Conservation (phyloP, 2,888 invertebrate genomes). For the Parthenolecanium corni region DNA sequence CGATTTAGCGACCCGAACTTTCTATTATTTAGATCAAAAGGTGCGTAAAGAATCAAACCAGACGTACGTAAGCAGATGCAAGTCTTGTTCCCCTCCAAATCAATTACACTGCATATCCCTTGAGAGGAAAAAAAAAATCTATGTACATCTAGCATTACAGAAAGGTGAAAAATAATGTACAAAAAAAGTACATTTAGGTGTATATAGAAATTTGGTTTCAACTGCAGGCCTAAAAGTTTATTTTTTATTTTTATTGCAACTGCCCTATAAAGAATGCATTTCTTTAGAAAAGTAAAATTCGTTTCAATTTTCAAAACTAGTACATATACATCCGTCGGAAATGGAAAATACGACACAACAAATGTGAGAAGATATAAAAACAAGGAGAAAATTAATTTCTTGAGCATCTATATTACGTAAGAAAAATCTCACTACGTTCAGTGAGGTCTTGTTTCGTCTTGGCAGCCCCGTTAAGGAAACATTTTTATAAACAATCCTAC, state of each 20-base stretch:
- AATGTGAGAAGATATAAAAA: not conserved
- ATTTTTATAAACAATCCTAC: constrained; percentile 15
- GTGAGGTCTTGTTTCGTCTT: not conserved
- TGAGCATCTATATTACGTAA: not conserved
- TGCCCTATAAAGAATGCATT: no score
- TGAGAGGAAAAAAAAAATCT: not conserved
- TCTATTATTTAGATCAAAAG: constrained; percentile 23
- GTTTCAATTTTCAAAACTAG: no score
- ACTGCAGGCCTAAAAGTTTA: no score
- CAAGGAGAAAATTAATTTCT: not conserved
- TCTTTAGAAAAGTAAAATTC: no score
- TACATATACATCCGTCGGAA: not conserved
- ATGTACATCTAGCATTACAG: no score
- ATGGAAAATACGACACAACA: not conserved
- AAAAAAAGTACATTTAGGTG: no score
- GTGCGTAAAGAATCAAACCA: constrained; percentile 16
- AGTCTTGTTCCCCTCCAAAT: not conserved
- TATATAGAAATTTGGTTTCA: no score
- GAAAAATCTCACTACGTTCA: not conserved
- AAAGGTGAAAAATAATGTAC: no score
- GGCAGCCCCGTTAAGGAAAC: no score
- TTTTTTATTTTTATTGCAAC: no score
- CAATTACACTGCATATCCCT: not conserved
- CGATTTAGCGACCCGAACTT: constrained; percentile 1
- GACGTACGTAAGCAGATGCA: constrained; percentile 11